Base-by-base conservation (phyloP, 2,888 invertebrate species). In the Drosophila falleni region DNA sequence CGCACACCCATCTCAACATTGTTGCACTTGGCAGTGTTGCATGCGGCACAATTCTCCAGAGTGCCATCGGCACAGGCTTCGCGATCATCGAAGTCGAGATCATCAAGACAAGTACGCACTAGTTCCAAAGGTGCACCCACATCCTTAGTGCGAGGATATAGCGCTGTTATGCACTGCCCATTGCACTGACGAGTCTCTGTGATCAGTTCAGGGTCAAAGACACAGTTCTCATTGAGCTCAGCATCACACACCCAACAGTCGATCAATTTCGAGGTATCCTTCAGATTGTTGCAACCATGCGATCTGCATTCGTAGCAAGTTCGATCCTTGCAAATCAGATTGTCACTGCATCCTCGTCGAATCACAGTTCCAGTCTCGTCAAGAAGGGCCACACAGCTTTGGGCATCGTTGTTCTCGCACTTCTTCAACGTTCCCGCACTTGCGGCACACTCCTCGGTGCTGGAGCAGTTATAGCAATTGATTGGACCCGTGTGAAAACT, bases 291-390 rank as follows among this genome's bases (percentile, higher is more conserved):
- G 65, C 92, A 92, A 33, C 84, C 89, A 63, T 73, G 81, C 0
- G 92, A 92, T 23, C 84, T 87, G 41, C 92, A 92, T 41, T 88
- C 76, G 53, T 88, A 81, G 66, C 92, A 92, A 53, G 11, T 64
- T 69, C 0, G 50, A 66, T 6, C 47, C 55, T 0, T 42, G 55
- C 91, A 91, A 0, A 41, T 49, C 3, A 90, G 54, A 0, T 26
- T 44, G 50, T 89, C 81, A 19, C 81, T 86, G 78, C 91, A 91
- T 10, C 91, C 91, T 2, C 91, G 81, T n/a, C 78, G 74, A 0
- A 74, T 53, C 4, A 91, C 90, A 1, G 60, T 46, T 0, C 78
- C 83, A 4, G 42, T 39, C 31, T 60, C 61, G 49, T 70, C 71
- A 26, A 90, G 87, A 5, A 89, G 79, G 9, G 86, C 89, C 41